Conservation (phyloP, 2,888 invertebrate genomes). For the Atethmia centrago region DNA sequence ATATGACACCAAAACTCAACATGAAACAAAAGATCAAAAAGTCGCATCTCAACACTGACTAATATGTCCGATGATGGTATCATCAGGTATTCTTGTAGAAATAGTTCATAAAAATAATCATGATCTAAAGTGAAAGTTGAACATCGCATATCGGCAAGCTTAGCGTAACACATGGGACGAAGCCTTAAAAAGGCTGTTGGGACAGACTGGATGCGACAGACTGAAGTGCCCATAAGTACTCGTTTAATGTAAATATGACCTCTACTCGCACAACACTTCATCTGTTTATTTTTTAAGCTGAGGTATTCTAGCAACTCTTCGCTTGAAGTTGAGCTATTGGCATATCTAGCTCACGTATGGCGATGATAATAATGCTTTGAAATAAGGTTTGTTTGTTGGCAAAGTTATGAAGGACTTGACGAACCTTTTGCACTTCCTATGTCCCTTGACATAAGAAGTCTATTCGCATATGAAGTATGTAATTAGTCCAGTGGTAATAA, state of each 20-base stretch:
- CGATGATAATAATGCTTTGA: not conserved
- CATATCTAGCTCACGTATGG: not conserved
- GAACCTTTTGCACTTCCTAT: too few species aligned
- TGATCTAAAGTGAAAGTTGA: not conserved
- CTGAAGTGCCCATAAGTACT: not conserved
- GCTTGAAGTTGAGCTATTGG: too few species aligned
- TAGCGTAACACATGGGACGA: not conserved
- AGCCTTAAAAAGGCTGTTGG: not conserved
- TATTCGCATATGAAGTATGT: not conserved
- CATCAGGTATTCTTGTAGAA: too few species aligned
- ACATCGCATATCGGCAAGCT: not conserved
- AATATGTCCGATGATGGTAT: not conserved
- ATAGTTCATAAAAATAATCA: not conserved
- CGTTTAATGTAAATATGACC: too few species aligned
- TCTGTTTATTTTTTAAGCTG: not conserved
- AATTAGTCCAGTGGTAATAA: conserved; percentile 8
- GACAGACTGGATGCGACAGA: not conserved
- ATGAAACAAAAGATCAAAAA: not conserved
- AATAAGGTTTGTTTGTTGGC: not conserved
- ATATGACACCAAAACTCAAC: too few species aligned
- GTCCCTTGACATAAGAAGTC: too few species aligned
- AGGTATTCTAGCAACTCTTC: not conserved
- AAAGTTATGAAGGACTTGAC: conserved; percentile 8
- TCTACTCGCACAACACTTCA: not conserved
- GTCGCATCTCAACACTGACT: not conserved